Evolutionary conservation across 2,113 vertebrate species (phyloP).

Genomic region (Microtus pennsylvanicus): DNA sequence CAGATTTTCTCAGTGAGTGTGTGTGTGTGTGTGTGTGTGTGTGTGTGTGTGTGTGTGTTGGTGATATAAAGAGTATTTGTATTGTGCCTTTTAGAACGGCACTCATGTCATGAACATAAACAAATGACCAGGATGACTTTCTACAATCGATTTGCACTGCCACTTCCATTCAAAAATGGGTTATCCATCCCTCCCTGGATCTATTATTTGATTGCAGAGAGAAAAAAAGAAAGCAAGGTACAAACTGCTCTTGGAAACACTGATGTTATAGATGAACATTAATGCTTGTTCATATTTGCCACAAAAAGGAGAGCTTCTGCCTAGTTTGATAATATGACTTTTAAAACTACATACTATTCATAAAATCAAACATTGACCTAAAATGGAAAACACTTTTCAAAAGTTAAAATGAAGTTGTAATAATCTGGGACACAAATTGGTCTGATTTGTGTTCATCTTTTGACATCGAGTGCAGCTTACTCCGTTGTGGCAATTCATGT

Average conservation of each 20-base stretch:
- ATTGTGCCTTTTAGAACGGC: not conserved
- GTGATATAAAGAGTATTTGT: not conserved
- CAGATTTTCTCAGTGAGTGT: constrained; percentile 16
- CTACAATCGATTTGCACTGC: not conserved
- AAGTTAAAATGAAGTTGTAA: not conserved
- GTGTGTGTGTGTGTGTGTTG: not conserved
- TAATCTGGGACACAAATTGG: not conserved
- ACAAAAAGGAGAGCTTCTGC: not conserved
- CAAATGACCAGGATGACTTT: not conserved
- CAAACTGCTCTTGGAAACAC: not conserved
- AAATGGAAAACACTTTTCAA: not conserved
- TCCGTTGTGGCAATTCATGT: not conserved
- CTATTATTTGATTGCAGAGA: not conserved
- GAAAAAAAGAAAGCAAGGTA: not conserved
- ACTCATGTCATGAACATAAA: not conserved
- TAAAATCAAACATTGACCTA: not conserved
- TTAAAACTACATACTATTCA: not conserved
- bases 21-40: not conserved
- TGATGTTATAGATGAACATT: not conserved
- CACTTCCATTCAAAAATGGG: not conserved
- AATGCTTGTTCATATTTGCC: not conserved
- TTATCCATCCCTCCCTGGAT: not conserved
- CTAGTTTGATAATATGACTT: not conserved
- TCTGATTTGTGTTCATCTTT: not conserved
- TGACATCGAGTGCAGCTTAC: not conserved